Percentiles rank a stretch among this genome's conserved stretches.
Conservation (phyloP, 1,140 invertebrate genomes). For the Medauroidea extradentata region DNA sequence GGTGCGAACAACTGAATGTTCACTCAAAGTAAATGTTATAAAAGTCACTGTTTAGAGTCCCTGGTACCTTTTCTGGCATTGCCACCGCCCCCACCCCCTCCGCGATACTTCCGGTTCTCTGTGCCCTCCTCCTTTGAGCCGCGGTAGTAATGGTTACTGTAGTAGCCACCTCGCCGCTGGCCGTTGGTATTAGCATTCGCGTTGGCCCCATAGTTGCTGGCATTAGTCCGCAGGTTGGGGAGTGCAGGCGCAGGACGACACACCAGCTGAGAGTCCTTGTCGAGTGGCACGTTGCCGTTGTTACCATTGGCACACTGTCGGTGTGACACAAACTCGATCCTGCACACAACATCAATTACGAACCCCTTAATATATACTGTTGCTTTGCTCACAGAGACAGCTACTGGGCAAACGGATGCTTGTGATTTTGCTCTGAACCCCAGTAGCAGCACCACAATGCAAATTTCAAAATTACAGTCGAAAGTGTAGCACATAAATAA, state of each 20-base stretch:
- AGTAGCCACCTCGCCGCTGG: constrained; percentile 10
- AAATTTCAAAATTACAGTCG: too few relatives aligned
- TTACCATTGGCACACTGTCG: constrained; percentile 6
- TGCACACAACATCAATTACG: too few relatives aligned
- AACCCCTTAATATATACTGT: too few relatives aligned
- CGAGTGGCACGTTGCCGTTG: background rate
- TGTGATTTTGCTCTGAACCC: too few relatives aligned
- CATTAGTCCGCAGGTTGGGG: constrained; percentile 10
- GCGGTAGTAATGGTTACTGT: constrained; percentile 14
- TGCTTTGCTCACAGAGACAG: too few relatives aligned
- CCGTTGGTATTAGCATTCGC: background rate
- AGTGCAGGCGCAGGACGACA: constrained; percentile 8
- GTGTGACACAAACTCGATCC: constrained; percentile 12
- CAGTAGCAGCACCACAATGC: too few relatives aligned
- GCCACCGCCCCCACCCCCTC: constrained; percentile 8
- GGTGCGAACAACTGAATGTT: too few relatives aligned
- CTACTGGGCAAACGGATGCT: too few relatives aligned
- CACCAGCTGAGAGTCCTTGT: constrained; percentile 12
- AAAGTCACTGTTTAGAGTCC: too few relatives aligned
- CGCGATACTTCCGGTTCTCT: constrained; percentile 5
- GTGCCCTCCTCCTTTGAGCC: constrained; percentile 2
- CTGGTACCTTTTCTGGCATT: background rate
- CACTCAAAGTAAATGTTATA: too few relatives aligned
- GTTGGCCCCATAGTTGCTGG: constrained; percentile 2
- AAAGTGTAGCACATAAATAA: too few relatives aligned